Base-by-base conservation (phyloP, 2,888 invertebrate genomes). In the Scaptomyza parva region DNA sequence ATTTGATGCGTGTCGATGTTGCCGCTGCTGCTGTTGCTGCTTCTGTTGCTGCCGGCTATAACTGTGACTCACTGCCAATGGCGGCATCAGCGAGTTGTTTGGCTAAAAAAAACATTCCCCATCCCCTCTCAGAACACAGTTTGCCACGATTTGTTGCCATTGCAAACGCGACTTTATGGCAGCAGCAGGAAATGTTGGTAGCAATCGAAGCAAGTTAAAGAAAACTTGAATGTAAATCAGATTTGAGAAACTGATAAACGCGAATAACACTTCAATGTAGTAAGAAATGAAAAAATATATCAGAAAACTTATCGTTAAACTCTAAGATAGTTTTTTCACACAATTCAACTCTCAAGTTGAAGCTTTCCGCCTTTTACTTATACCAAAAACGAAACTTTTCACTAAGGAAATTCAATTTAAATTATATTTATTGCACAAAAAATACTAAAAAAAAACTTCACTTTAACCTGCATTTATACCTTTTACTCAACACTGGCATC, bases 1-100 rank as follows among this genome's bases (percentile, higher is more conserved):
- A 82, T 82, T 81, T 74, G 69, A 79, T 78, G 65, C 72, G 73
- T 70, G 53, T 62, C 57, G 54, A 51, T 74, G 57, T 37, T 37
- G 37, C 8, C 8, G 33, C 1, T 6, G 30, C 12, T 11, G 28
- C n/a, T n/a, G 33, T 6, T n/a, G 35, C 3, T 77, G 78, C 60
- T n/a, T n/a, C 7, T 14, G 14, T 3, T 37, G 30, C 12, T 41
- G 55, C 45, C 59, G 75, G 78, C 67, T 17, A 37, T 37, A 37
- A 17, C 77, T 45, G 18, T 45, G 45, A 17, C 28, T 45, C 17
- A 28, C 17, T 28, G 45, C 45, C 45, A 45, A 20, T 18, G 5
- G 5, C 44, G 30, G 5, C n/a, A n/a, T 30, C 30, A 12, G n/a
- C n/a, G 12, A 79, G 60, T 60, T 54, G 52, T 53, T 55, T 55